phyloP scores from a whole-genome alignment of 37 sponge, comb jelly and placozoan species.

The Cladorhizidae sp. region DNA sequence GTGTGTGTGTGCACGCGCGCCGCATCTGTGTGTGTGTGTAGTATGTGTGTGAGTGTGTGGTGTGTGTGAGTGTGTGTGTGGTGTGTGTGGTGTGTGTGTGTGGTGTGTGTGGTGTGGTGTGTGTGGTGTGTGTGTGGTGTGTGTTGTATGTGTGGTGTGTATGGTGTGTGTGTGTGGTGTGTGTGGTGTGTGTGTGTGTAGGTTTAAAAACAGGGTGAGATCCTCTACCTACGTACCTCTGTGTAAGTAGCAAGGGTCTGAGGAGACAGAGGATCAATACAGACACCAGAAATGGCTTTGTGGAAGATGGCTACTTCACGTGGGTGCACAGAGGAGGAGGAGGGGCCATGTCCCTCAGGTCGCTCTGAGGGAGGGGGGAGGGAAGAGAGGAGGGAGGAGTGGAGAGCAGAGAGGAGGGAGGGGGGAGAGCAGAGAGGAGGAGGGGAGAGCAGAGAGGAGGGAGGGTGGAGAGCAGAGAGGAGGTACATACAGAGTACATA shows the following conservation, averaged over 20 bases:
- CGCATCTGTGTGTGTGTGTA: background rate
- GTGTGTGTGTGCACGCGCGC: no score
- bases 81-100: no score
- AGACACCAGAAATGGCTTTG: constrained; percentile 55
- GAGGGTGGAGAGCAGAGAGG: background rate
- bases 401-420: background rate
- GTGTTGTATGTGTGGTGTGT: no score
- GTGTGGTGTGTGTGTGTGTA: no score
- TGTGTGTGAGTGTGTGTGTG: no score
- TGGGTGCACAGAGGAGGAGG: constrained; percentile 3
- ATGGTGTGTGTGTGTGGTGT: no score
- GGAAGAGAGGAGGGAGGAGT: background rate
- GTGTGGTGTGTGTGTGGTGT: no score
- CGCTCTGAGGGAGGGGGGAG: background rate
- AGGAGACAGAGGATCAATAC: constrained; percentile 30
- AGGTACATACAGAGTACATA: background rate
- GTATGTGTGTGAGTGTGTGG: no score
- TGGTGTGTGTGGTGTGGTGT: no score
- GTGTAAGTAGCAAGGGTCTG: constrained; percentile 58
- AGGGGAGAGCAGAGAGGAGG: background rate
- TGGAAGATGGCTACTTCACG: constrained; percentile 26
- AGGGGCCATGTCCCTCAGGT: no score
- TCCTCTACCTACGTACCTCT: constrained; percentile 30
- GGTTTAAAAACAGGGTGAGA: no score
- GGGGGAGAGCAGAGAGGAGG: background rate